Evolutionary conservation across 2,888 invertebrate genomes (phyloP).

Genomic region (Megamerina dolium): DNA sequence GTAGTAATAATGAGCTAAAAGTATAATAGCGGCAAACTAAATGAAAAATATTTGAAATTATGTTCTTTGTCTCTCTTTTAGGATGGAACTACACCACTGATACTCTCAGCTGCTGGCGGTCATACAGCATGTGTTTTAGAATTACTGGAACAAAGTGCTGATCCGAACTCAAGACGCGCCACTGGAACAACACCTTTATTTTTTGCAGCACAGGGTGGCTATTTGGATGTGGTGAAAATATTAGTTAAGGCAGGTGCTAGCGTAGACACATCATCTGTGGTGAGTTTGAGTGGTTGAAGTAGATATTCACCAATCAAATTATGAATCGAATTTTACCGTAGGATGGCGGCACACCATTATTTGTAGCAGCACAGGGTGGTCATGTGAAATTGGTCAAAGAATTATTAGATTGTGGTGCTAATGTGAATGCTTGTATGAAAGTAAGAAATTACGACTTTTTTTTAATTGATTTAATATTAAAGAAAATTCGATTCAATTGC

Average conservation of each 20-base stretch:
- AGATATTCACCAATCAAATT: too few species aligned
- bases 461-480: not conserved
- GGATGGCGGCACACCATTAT: constrained; percentile 94
- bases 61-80: too few species aligned
- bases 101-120: constrained; percentile 85
- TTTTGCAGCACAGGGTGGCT: constrained; percentile 91
- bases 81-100: constrained; percentile 92
- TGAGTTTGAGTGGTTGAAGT: constrained; percentile 47
- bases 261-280: constrained; percentile 73
- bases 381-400: constrained; percentile 83
- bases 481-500: constrained; percentile 21
- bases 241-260: constrained; percentile 73
- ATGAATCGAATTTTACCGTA: too few species aligned
- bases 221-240: constrained; percentile 71
- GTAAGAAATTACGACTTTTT: constrained; percentile 46
- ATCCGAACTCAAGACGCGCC: constrained; percentile 77
- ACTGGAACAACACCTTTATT: constrained; percentile 90
- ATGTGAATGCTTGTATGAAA: constrained; percentile 79
- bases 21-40: too few species aligned
- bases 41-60: too few species aligned
- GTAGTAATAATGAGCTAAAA: too few species aligned
- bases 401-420: constrained; percentile 72
- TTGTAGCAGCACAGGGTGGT: constrained; percentile 86
- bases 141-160: constrained; percentile 84
- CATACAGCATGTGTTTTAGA: constrained; percentile 80